Conservation (phyloP, 2,888 invertebrate species). For the Automeris io region DNA sequence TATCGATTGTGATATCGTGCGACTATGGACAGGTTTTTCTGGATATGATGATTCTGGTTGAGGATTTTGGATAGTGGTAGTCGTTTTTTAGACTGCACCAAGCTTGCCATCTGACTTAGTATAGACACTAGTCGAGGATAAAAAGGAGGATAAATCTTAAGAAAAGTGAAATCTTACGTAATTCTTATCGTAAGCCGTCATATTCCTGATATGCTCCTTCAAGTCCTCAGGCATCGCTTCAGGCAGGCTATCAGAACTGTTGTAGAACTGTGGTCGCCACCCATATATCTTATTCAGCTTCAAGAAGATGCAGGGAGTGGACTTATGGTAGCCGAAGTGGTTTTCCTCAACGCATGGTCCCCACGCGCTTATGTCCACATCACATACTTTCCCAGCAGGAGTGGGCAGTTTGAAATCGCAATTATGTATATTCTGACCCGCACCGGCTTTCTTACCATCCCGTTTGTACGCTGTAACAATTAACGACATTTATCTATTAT, state of each 20-base stretch:
- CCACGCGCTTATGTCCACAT: constrained; percentile 89
- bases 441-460: constrained; percentile 82
- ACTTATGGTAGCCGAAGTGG: constrained; percentile 92
- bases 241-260: constrained; percentile 83
- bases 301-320: constrained; percentile 95
- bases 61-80: too few species aligned
- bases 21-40: too few species aligned
- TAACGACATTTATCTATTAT: too few species aligned
- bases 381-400: constrained; percentile 87
- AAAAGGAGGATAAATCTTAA: too few species aligned
- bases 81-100: too few species aligned
- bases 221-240: constrained; percentile 84
- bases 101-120: too few species aligned
- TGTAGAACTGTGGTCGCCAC: constrained; percentile 91
- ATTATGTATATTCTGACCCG: constrained; percentile 85
- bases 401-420: constrained; percentile 85
- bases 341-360: constrained; percentile 89
- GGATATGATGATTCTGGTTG: too few species aligned
- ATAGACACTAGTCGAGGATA: too few species aligned
- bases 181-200: constrained; percentile 65
- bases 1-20: too few species aligned
- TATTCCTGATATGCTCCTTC: constrained; percentile 80
- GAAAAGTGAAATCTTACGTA: constrained; percentile 41
- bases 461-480: constrained; percentile 87
- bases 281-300: constrained; percentile 97